phyloP scores from a whole-genome alignment of 2,888 invertebrate species.

The Dynastes grantii region DNA sequence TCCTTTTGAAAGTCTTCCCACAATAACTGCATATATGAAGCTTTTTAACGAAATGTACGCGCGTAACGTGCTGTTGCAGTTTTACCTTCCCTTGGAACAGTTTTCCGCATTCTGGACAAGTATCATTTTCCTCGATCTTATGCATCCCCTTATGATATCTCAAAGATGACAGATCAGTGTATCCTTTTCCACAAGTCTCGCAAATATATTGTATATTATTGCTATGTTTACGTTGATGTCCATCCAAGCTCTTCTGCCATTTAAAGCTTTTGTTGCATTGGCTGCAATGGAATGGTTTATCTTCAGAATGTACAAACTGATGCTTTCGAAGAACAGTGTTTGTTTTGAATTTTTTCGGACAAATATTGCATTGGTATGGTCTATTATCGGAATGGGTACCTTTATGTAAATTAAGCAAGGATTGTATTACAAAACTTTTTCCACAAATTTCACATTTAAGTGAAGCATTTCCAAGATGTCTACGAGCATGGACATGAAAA shows the following conservation, averaged over 20 bases:
- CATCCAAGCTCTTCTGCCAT: not conserved
- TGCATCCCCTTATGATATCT: not conserved
- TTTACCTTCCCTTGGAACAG: not conserved
- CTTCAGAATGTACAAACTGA: not conserved
- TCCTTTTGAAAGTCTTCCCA: not conserved
- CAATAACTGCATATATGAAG: slow-evolving; percentile 10
- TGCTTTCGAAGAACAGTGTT: not conserved
- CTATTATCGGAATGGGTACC: not conserved
- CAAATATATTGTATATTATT: not conserved
- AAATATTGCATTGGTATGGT: not conserved
- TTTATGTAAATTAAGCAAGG: not conserved
- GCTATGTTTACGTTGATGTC: not conserved
- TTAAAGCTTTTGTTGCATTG: not conserved
- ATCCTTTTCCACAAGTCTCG: not conserved
- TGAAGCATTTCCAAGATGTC: not conserved
- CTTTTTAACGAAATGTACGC: not conserved
- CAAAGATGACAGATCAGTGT: not conserved
- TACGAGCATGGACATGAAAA: not conserved
- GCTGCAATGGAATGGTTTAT: not conserved
- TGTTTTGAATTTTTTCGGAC: not conserved
- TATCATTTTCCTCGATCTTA: not conserved
- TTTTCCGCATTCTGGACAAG: slow-evolving; percentile 12
- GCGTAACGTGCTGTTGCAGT: not conserved
- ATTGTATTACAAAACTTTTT: not conserved
- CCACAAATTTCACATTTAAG: not conserved